These are phyloP conservation scores for Monodelphis domestica DNA, from an alignment of 2,797 vertebrate species.

Conservation along the genomic window DNA sequence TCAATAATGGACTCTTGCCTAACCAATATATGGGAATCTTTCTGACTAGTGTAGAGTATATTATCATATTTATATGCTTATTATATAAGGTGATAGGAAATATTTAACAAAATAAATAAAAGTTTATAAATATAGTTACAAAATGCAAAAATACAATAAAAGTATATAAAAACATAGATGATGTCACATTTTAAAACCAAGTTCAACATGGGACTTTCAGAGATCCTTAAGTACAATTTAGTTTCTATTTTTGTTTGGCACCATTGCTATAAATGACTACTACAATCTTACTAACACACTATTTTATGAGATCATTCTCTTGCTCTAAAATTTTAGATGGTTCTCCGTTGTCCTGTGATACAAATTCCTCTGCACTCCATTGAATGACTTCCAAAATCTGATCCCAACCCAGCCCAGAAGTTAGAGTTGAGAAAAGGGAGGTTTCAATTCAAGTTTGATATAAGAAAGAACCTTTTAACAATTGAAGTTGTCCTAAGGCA, in stretches of 20 bases:
- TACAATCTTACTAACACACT: neutral
- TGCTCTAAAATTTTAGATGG: neutral
- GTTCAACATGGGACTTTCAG: neutral
- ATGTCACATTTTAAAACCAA: neutral
- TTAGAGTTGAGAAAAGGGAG: neutral
- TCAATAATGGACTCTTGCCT: neutral
- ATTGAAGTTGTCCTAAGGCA: too few species aligned
- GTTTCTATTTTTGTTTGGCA: neutral
- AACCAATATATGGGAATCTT: neutral
- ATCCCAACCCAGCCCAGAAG: neutral
- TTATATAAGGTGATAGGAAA: too few species aligned
- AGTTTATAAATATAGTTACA: too few species aligned
- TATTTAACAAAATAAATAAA: neutral
- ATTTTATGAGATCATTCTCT: neutral
- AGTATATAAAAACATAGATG: neutral
- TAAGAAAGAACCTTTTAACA: neutral
- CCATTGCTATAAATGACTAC: neutral
- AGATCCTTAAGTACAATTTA: neutral
- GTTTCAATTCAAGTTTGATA: neutral
- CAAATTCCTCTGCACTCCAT: neutral
- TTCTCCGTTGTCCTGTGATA: neutral
- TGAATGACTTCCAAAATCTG: neutral
- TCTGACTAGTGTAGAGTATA: neutral
- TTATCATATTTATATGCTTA: neutral
- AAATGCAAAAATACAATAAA: neutral